Evolutionary conservation across 2,113 vertebrate species (phyloP).

Genomic region (Perca schrenkii): DNA sequence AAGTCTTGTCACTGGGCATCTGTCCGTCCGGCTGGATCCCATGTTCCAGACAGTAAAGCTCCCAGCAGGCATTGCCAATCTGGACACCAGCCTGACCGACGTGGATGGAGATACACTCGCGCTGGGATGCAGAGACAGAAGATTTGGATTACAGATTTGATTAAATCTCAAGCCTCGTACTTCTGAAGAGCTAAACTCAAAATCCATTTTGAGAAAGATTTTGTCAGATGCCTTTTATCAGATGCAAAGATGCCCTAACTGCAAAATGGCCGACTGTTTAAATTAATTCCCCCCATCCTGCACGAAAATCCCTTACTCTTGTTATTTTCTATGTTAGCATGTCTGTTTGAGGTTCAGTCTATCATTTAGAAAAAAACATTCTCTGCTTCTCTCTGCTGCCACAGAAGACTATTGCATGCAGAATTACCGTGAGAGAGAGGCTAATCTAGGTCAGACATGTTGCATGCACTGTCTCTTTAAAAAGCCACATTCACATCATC

Average conservation of each 20-base stretch:
- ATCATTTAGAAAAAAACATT: not conserved
- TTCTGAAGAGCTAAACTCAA: no score
- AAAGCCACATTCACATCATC: conserved; percentile 28
- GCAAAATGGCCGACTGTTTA: not conserved
- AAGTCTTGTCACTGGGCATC: conserved; percentile 80
- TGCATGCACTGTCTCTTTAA: conserved; percentile 50
- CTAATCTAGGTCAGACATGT: conserved; percentile 73
- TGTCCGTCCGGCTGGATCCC: conserved; percentile 83
- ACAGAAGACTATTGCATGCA: conserved; percentile 48
- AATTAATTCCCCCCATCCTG: not conserved
- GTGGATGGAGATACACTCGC: conserved; percentile 83
- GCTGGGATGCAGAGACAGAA: conserved; percentile 51
- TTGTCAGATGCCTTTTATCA: no score
- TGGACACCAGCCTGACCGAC: conserved; percentile 84
- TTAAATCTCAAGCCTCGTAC: no score
- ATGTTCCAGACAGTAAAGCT: conserved; percentile 82
- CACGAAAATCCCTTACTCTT: not conserved
- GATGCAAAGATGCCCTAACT: not conserved
- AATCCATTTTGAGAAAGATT: no score
- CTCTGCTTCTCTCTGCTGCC: conserved; percentile 31
- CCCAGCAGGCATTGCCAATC: conserved; percentile 84
- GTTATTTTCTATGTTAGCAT: not conserved
- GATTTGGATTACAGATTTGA: no score
- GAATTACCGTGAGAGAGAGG: conserved; percentile 51
- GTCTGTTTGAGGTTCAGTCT: not conserved